Conservation (phyloP, 1,140 invertebrate genomes). For the Lasaia peninsularis region DNA sequence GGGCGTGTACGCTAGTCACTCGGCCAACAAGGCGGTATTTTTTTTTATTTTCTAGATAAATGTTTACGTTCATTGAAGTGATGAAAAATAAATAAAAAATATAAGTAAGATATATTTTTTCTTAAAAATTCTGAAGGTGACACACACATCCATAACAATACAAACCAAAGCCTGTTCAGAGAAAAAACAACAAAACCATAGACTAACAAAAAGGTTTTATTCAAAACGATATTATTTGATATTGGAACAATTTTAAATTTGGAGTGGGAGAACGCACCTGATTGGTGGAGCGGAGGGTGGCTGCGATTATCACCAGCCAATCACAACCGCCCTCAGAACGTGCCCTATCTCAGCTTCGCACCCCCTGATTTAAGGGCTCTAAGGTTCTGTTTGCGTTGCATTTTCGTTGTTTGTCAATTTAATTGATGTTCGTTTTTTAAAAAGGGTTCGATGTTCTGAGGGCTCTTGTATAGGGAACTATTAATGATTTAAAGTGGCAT, state of each 20-base stretch:
- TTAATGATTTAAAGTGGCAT: not conserved
- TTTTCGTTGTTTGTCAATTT: constrained; percentile 63
- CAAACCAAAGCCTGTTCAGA: not conserved
- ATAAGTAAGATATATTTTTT: no score
- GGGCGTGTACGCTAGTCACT: no score
- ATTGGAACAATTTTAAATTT: constrained; percentile 26
- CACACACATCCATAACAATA: not conserved
- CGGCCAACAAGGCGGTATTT: no score
- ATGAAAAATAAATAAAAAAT: no score
- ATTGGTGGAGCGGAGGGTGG: constrained; percentile 46
- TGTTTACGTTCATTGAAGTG: no score
- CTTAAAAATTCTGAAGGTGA: not conserved
- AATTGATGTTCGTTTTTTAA: constrained; percentile 63
- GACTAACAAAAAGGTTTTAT: constrained; percentile 9
- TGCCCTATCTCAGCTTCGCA: constrained; percentile 51
- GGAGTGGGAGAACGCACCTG: constrained; percentile 30
- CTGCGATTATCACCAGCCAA: constrained; percentile 34
- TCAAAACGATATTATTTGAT: constrained; percentile 14
- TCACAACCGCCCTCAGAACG: constrained; percentile 35
- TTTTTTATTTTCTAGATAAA: no score
- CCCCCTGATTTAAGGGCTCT: constrained; percentile 46
- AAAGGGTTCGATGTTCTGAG: constrained; percentile 14
- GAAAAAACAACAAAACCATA: not conserved
- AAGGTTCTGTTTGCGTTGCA: constrained; percentile 57
- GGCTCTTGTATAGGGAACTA: constrained; percentile 2